Conservation (phyloP, 2,888 invertebrate species). For the Tetragonula carbonaria region DNA sequence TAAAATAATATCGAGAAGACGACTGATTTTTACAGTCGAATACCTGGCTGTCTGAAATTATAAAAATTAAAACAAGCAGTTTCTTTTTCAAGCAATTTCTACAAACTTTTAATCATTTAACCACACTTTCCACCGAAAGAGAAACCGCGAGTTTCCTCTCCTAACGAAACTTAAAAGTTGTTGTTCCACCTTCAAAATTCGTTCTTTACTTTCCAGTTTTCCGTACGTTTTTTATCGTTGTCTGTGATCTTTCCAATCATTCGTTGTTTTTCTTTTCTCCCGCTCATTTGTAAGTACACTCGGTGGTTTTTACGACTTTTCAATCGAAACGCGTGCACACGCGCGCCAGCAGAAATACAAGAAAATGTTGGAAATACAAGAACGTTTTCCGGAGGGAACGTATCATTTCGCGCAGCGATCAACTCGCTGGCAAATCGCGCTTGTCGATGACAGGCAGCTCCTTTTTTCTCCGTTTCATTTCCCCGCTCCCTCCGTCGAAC, state of each 20-base stretch:
- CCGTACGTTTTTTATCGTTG: neutral
- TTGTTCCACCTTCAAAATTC: conserved; percentile 5
- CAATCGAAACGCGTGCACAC: conserved; percentile 18
- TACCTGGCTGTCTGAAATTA: no score
- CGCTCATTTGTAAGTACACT: conserved; percentile 15
- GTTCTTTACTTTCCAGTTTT: neutral
- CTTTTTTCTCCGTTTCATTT: neutral
- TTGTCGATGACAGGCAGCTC: conserved; percentile 15
- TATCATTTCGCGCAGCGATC: conserved; percentile 36
- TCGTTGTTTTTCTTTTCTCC: neutral
- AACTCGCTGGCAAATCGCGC: conserved; percentile 16
- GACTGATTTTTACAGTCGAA: no score
- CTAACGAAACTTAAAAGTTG: neutral
- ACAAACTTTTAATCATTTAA: no score
- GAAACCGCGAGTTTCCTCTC: neutral
- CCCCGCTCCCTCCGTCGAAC: neutral
- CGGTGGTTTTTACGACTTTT: conserved; percentile 40
- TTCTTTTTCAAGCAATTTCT: no score
- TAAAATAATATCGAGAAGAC: no score
- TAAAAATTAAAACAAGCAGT: no score
- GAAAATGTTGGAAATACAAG: conserved; percentile 13
- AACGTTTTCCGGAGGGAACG: conserved; percentile 13
- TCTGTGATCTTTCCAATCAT: no score
- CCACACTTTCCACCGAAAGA: no score
- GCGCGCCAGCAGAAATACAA: neutral